phyloP scores from a whole-genome alignment of 1,140 invertebrate genomes.

The Cherax quadricarinatus region DNA sequence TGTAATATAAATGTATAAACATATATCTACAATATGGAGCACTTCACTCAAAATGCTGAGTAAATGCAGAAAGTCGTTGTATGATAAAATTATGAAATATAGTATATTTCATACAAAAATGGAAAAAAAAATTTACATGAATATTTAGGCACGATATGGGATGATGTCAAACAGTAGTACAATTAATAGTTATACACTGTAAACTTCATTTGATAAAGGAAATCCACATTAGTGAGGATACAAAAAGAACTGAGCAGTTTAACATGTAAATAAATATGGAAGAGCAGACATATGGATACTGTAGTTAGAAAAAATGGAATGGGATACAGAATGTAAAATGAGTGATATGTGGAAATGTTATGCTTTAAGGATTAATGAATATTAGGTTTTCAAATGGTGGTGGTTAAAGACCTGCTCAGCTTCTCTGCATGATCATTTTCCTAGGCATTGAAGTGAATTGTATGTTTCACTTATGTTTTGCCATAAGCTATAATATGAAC shows the following conservation, averaged over 20 bases:
- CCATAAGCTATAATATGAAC: background rate
- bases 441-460: background rate
- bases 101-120: background rate
- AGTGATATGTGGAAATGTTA: background rate
- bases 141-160: background rate
- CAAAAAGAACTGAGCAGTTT: background rate
- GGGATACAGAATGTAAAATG: background rate
- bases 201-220: background rate
- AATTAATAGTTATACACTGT: background rate
- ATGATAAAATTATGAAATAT: background rate
- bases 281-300: background rate
- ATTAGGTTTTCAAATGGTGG: too few species aligned
- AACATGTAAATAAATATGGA: background rate
- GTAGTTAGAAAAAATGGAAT: background rate
- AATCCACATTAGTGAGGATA: background rate
- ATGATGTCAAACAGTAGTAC: background rate
- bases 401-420: too few species aligned
- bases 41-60: slow-evolving; percentile 14
- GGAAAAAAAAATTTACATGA: background rate
- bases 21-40: slow-evolving; percentile 14
- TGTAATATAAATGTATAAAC: slow-evolving; percentile 11
- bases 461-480: background rate
- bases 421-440: too few species aligned
- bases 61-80: slow-evolving; percentile 22
- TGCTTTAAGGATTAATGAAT: too few species aligned